Conservation (phyloP, 2,888 invertebrate genomes). For the Rhimphoctona megacephalus region DNA sequence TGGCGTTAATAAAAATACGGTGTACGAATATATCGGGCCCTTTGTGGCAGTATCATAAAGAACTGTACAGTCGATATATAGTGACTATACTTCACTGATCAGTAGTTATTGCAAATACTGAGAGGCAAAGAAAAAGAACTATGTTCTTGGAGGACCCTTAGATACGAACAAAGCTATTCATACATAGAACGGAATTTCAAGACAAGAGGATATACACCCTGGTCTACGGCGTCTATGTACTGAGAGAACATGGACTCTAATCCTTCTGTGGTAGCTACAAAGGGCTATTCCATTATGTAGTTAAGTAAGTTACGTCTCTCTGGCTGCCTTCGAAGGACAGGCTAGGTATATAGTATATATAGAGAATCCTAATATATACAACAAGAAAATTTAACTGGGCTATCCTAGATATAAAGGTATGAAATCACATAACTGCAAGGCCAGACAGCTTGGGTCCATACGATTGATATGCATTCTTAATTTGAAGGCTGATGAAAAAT, state of each 20-base stretch:
- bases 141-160: slow-evolving; percentile 32
- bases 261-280: slow-evolving; percentile 69
- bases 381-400: slow-evolving; percentile 1
- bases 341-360: neutral
- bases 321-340: slow-evolving; percentile 63
- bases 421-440: neutral
- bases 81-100: neutral
- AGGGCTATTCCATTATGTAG: slow-evolving; percentile 75
- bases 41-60: neutral
- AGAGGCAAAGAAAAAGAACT: neutral
- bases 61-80: neutral
- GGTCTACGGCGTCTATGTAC: slow-evolving; percentile 48
- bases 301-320: slow-evolving; percentile 76
- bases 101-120: neutral
- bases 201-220: slow-evolving; percentile 54
- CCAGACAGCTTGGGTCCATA: slow-evolving; percentile 18
- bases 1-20: neutral
- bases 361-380: neutral
- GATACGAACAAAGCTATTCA: slow-evolving; percentile 49
- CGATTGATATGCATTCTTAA: slow-evolving; percentile 32
- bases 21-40: neutral
- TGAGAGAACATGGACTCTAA: slow-evolving; percentile 52
- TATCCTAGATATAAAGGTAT: slow-evolving; percentile 30
- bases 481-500: slow-evolving; percentile 39
- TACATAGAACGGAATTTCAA: slow-evolving; percentile 37